Evolutionary conservation across 2,113 vertebrate genomes (phyloP).

Genomic region (Dasyprocta punctata): DNA sequence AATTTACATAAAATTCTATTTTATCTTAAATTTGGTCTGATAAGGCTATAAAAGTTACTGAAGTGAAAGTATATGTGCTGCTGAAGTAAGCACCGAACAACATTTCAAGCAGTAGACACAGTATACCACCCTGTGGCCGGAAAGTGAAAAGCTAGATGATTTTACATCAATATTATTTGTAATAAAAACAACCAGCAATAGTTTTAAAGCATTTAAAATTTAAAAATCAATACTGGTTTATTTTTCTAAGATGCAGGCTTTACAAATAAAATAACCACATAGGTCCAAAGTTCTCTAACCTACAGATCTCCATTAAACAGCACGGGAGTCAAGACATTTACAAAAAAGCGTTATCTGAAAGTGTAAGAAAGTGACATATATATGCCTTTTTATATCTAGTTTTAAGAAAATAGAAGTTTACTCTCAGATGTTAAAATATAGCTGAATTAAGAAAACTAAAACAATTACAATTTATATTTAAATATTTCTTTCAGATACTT

Average conservation of each 20-base stretch:
- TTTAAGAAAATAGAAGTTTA: conserved; percentile 21
- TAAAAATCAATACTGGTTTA: background rate
- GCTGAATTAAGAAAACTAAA: background rate
- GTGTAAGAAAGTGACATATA: background rate
- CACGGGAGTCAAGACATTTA: conserved; percentile 23
- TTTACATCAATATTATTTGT: background rate
- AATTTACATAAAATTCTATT: conserved; percentile 19
- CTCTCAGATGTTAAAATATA: background rate
- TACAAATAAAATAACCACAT: conserved; percentile 22
- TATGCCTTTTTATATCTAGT: background rate
- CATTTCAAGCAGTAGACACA: background rate
- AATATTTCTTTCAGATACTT: conserved; percentile 13
- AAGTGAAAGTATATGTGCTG: background rate
- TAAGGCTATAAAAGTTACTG: background rate
- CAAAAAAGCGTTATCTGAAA: conserved; percentile 28
- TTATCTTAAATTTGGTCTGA: background rate
- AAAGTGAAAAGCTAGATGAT: background rate
- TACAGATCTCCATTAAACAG: background rate
- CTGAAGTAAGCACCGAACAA: background rate
- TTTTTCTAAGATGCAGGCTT: conserved; percentile 36
- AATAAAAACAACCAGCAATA: background rate
- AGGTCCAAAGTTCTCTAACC: background rate
- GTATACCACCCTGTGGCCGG: conserved; percentile 82
- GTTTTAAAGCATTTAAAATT: conserved; percentile 38
- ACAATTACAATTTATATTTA: background rate